Base-by-base conservation (phyloP, 1,140 invertebrate species). In the Ptiloglossa arizonensis region DNA sequence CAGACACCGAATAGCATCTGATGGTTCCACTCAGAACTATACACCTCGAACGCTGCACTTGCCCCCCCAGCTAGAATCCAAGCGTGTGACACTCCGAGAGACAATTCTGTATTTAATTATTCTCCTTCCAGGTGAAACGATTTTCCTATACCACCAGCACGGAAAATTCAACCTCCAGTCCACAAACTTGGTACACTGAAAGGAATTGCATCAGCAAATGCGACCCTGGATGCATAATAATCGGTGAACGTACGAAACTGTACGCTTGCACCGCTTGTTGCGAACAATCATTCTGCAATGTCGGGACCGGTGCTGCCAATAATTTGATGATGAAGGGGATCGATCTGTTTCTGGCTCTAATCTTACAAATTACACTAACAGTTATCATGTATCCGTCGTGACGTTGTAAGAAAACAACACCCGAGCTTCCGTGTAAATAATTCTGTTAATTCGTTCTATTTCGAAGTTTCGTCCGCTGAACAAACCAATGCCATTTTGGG, bases 181-280 rank as follows among this genome's bases (percentile, higher is more conserved):
- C 95, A 4, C 95, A 95, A 88, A 94, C 97, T 91, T 97, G 97
- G 96, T 95, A 96, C 0, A 84, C 97, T 46, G 96, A 97, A 90
- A 93, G 97, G 4, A 96, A 96, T 82, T 98, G 97, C 86, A 95
- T 96, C 0, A 95, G 95, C 70, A 95, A 95, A 87, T 98, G 97
- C 89, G 96, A 97, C 80, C 94, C 96, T 0, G 97, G 96, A 13
- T 97, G 97, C 90, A 97, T 97, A 76, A 94, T 97, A 9, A 97
- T 97, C 74, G 96, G 96, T 0, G 97, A 98, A 89, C 91, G 97
- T 32, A 97, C 96, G 0, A 97, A 97, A 87, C 90, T 98, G 0
- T 96, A 96, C 87, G 96, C 96, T 4, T 97, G 96, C 87, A 97
- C 96, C 0, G 95, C 95, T 1, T 97, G 97, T 86, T 97, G 97